Evolutionary conservation across 1,140 invertebrate species (phyloP).

Genomic region (Sitodiplosis mosellana): DNA sequence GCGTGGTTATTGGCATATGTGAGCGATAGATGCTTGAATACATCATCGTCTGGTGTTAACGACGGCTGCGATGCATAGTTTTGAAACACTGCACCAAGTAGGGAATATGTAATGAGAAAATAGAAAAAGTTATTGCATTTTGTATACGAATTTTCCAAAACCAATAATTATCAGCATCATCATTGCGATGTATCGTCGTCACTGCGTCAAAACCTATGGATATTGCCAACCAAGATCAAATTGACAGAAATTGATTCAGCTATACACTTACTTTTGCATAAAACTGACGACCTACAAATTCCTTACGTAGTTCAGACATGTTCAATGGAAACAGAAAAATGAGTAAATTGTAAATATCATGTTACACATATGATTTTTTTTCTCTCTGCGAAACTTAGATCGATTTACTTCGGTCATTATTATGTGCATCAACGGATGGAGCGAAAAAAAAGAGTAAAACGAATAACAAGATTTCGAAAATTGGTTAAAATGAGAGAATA

Average conservation of each 20-base stretch:
- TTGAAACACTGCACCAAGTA: slow-evolving; percentile 51
- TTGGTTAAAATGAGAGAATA: too few species aligned
- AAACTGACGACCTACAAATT: slow-evolving; percentile 62
- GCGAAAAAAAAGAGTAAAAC: background rate
- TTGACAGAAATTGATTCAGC: background rate
- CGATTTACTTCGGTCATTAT: background rate
- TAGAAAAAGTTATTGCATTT: slow-evolving; percentile 4
- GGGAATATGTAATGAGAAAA: slow-evolving; percentile 31
- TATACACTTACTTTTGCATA: slow-evolving; percentile 52
- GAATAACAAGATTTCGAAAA: background rate
- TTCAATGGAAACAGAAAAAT: too few species aligned
- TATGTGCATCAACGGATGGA: too few species aligned
- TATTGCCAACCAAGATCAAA: too few species aligned
- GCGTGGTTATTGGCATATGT: slow-evolving; percentile 80
- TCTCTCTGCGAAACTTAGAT: background rate
- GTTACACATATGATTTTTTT: too few species aligned
- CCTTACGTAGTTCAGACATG: slow-evolving; percentile 30
- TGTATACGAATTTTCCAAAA: background rate
- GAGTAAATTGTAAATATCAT: too few species aligned
- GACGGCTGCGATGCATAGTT: slow-evolving; percentile 56
- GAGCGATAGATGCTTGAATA: slow-evolving; percentile 76
- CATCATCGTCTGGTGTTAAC: slow-evolving; percentile 81
- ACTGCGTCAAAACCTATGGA: too few species aligned
- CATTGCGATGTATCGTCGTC: too few species aligned
- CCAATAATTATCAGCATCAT: too few species aligned